Evolutionary conservation across 2,797 vertebrate genomes (phyloP).

Genomic region (Sylvia borin): DNA sequence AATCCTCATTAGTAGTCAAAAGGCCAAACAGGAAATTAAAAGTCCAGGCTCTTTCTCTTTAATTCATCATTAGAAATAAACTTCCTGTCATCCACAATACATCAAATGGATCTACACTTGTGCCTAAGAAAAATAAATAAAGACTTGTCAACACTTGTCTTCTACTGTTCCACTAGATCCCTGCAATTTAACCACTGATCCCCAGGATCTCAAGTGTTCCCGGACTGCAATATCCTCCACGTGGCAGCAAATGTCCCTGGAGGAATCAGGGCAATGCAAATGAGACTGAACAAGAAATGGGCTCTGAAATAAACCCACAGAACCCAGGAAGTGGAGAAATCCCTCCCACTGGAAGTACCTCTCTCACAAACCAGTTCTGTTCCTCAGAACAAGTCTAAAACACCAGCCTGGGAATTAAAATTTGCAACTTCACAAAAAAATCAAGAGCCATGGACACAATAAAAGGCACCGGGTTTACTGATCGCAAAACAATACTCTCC

Average conservation of each 20-base stretch:
- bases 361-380: neutral
- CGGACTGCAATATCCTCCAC: neutral
- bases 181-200: neutral
- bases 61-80: slow-evolving; percentile 1
- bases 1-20: slow-evolving; percentile 10
- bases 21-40: neutral
- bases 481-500: neutral
- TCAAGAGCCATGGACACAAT: neutral
- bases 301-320: neutral
- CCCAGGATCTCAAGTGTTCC: neutral
- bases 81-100: neutral
- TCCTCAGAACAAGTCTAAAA: neutral
- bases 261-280: neutral
- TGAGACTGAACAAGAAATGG: neutral
- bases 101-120: neutral
- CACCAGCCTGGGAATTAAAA: neutral
- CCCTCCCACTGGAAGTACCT: neutral
- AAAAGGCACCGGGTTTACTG: neutral
- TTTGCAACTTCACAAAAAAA: neutral
- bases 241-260: neutral
- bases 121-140: neutral
- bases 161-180: neutral
- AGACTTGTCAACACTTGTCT: neutral
- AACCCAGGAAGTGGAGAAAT: neutral
- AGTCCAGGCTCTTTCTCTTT: neutral